phyloP scores from a whole-genome alignment of 1,140 invertebrate genomes.

The Bathynomus jamesi region DNA sequence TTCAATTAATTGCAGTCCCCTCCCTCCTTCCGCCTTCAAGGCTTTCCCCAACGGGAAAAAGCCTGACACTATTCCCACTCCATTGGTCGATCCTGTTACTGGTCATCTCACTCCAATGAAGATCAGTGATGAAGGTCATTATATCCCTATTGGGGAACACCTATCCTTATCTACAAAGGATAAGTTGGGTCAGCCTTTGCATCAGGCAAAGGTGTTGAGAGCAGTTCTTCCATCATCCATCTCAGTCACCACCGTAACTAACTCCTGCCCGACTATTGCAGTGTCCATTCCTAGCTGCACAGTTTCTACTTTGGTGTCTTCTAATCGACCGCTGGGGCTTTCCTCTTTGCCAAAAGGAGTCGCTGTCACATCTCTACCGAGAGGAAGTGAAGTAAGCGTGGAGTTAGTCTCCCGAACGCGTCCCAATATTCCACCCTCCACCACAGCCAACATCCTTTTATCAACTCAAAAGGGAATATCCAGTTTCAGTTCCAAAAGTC shows the following conservation, averaged over 20 bases:
- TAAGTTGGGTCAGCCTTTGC: not conserved
- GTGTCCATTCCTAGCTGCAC: not conserved
- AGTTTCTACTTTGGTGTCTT: not conserved
- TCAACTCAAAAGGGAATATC: not conserved
- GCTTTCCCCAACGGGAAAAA: not conserved
- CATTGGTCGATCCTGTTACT: conserved; percentile 13
- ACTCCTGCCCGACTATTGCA: not conserved
- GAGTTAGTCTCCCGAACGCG: not conserved
- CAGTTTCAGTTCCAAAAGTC: not conserved
- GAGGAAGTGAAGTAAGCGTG: not conserved
- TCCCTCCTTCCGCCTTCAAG: not conserved
- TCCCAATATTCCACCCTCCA: not conserved
- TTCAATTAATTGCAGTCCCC: not conserved
- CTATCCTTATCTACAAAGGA: not conserved
- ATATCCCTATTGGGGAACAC: conserved; percentile 8
- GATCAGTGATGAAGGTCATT: conserved; percentile 16
- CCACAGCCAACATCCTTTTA: not conserved
- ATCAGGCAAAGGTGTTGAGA: not conserved
- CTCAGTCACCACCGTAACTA: not conserved
- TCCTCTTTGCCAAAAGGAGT: not conserved
- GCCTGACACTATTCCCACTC: not conserved
- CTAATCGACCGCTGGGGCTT: not conserved
- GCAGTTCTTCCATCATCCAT: not conserved
- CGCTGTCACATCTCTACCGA: not conserved
- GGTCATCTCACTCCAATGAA: conserved; percentile 16